Percentiles rank a stretch among this genome's conserved stretches.
These are phyloP conservation scores for Probaryconus sp. DNA, from an alignment of 1,140 invertebrate genomes.

Conservation along the genomic window DNA sequence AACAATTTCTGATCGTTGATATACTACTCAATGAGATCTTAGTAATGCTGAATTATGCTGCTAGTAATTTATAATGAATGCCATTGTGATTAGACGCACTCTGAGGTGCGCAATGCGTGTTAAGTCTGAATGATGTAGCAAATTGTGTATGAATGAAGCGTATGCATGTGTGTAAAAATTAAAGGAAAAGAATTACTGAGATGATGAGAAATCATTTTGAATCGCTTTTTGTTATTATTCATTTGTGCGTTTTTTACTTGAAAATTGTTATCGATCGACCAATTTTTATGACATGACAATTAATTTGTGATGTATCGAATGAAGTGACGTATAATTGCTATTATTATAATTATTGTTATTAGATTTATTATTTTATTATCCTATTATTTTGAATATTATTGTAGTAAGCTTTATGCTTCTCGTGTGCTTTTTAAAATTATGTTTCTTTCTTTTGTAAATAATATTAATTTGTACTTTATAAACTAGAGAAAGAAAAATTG, in stretches of 20 bases:
- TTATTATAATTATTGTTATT: too few species aligned
- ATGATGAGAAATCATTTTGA: slow-evolving; percentile 34
- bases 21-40: slow-evolving; percentile 66
- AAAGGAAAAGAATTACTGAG: slow-evolving; percentile 52
- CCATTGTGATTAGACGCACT: slow-evolving; percentile 73
- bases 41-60: slow-evolving; percentile 71
- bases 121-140: slow-evolving; percentile 51
- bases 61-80: slow-evolving; percentile 74
- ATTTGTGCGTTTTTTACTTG: slow-evolving; percentile 26
- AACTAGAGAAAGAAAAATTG: too few species aligned
- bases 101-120: slow-evolving; percentile 61
- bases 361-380: too few species aligned
- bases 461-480: too few species aligned
- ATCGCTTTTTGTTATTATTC: slow-evolving; percentile 28
- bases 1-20: slow-evolving; percentile 60
- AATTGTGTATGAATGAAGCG: slow-evolving; percentile 42
- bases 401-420: too few species aligned
- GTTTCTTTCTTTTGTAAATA: too few species aligned
- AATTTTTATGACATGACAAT: too few species aligned
- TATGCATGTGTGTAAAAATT: slow-evolving; percentile 50
- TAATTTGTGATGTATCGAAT: too few species aligned
- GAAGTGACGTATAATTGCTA: too few species aligned
- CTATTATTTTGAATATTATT: too few species aligned
- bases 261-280: not conserved
- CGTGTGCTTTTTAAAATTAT: too few species aligned